Base-by-base conservation (phyloP, 1,140 invertebrate genomes). In the Lucilia sericata region DNA sequence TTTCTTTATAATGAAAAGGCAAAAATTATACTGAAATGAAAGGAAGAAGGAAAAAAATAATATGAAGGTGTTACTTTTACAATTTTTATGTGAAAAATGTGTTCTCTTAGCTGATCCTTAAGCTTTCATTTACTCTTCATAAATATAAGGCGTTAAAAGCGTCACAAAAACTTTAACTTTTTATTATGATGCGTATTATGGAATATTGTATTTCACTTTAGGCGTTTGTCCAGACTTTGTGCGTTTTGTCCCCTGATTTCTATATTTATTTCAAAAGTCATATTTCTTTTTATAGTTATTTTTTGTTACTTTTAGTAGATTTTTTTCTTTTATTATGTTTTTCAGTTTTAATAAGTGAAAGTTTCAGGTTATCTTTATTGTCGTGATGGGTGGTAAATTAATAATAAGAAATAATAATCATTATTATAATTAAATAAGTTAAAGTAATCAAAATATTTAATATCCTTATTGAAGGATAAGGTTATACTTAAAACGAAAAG, bases 41-140 rank as follows among this genome's bases (percentile, higher is more conserved):
- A 9, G 19, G 10, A 74, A 25, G 30, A 25, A 14, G 36, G 49
- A 80, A 49, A 30, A 30, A 2, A 30, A 2, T 30, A 30, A 80
- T 80, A 49, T 49, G 19, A 80, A 80, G 42, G 74, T 76, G 74
- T 76, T 76, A 42, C 74, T 42, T 76, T 76, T 5, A 17, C 17
- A 42, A 42, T 42, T n/a, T 76, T 76, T 76, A 76, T 76, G 12
- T 34, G 14, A 7, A 9, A 51, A 80, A 80, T 49, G 19, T 80
- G 76, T 19, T n/a, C 42, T 51, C 4, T 55, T 55, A 9, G 42
- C 42, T 80, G 76, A 80, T 80, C 76, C 76, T 80, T 80, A 80
- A 80, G 76, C 76, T 80, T 70, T 70, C n/a, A 60, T 60, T 60
- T 60, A 30, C 55, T 42, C 14, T 30, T n/a, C 55, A 60, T 60